Percentiles rank a stretch among this genome's conserved stretches.
These are phyloP conservation scores for Phyllotreta cruciferae DNA, from an alignment of 2,888 invertebrate species.

Conservation along the genomic window DNA sequence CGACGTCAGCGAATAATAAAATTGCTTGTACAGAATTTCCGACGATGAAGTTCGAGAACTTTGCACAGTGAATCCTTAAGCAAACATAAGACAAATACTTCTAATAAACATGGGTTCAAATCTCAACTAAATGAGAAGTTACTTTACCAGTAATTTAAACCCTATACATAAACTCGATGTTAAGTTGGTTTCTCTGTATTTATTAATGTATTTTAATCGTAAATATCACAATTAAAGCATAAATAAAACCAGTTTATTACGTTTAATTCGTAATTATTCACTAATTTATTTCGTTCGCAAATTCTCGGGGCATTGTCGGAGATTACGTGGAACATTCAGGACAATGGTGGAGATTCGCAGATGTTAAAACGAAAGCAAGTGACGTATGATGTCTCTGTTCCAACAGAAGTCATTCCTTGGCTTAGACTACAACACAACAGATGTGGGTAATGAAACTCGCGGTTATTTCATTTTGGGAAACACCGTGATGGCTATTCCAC, in stretches of 20 bases:
- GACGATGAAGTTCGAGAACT: too few relatives aligned
- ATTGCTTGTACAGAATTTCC: too few relatives aligned
- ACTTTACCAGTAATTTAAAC: too few relatives aligned
- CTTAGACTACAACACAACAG: conserved; percentile 8
- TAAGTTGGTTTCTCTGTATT: too few relatives aligned
- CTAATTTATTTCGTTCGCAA: conserved; percentile 27
- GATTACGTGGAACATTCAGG: conserved; percentile 16
- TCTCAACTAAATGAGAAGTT: too few relatives aligned
- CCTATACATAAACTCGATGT: too few relatives aligned
- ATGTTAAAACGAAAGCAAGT: conserved; percentile 20
- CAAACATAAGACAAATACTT: too few relatives aligned
- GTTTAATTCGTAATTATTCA: conserved; percentile 22
- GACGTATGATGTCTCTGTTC: conserved; percentile 15
- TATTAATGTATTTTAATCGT: too few relatives aligned
- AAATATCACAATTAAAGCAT: too few relatives aligned
- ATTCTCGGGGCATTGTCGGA: conserved; percentile 22
- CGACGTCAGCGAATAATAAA: too few relatives aligned
- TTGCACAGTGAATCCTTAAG: too few relatives aligned
- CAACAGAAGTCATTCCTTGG: not conserved
- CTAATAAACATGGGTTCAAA: too few relatives aligned
- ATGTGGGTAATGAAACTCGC: conserved; percentile 10
- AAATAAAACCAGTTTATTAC: conserved; percentile 5
- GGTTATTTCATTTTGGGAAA: conserved; percentile 1
- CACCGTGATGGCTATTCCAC: not conserved
- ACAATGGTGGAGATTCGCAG: conserved; percentile 28